Evolutionary conservation across 2,888 invertebrate genomes (phyloP), one percentile per base, ranked within the genome.

Genomic region (Molorchus minor): DNA sequence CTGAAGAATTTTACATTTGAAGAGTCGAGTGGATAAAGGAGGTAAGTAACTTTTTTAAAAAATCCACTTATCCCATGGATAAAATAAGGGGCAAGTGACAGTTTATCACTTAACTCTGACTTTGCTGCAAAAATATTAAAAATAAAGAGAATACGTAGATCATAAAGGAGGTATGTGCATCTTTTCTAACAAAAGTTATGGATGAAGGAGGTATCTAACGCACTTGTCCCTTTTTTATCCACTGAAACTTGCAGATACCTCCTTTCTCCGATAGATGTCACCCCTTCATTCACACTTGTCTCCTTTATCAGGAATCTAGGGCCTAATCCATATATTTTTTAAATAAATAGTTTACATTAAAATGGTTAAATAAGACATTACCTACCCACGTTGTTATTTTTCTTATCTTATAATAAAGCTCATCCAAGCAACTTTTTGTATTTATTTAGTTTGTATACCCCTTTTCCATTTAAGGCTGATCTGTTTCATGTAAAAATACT

Each of bases 101-200:
- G 13, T 10, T 10, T 33, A 13, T 1, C 33, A 33, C 33, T 33
- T 33, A 33, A 33, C 33, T 33, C 13, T 13, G 33, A 33, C 33
- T 33, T 33, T 33, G 33, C 4, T 1, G 33, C 33, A 13, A 33
- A 33, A 33, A 33, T 33, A 33, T 33, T 33, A 33, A 33, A 33
- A 33, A 33, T 33, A 33, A 33, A 33, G 33, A 33, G 1, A 33
- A 33, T 33, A 12, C 33, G 33, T 33, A 33, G 13, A 13, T 33
- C 33, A 33, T 33, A 33, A 33, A 33, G 33, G 33, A 33, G 33
- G 33, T 33, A 33, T 10, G n/a, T 33, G 33, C 33, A 33, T 33
- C 10, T 33, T 33, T 33, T 33, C 33, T 33, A 33, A 33, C 33
- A 33, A 33, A 33, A n/a, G 33, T 33, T 12, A 33, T 33, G 33